Base-by-base conservation (phyloP, 2,888 invertebrate species). In the Philereme transversata region DNA sequence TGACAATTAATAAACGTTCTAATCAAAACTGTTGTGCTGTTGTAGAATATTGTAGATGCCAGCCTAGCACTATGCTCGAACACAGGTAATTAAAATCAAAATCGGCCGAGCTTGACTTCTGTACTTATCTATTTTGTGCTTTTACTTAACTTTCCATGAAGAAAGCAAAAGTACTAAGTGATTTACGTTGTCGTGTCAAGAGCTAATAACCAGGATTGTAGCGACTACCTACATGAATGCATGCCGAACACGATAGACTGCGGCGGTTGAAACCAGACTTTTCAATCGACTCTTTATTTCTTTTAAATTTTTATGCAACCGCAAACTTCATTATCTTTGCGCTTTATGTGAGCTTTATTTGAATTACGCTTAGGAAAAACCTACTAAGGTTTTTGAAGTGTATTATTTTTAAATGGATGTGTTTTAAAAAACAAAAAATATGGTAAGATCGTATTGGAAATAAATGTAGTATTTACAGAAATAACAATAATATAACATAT, bases 121-220 rank as follows among this genome's bases (percentile, higher is more conserved):
- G 22, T 22, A 22, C 22, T 22, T 22, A 22, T 2, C 22, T 22
- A 22, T 22, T 22, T 22, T 22, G 22, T 22, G 22, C 22, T 2
- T 22, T 22, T 56, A 58, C 51, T 47, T 8, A 45, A 49, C 49
- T 55, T 52, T 53, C 56, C 35, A 49, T 34, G 53, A 58, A 55
- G 48, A 67, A 62, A 67, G 51, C 57, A 56, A 62, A 69, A 62
- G 56, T 51, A 36, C 55, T 41, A 63, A 65, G 59, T 62, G 60
- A 61, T 64, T 60, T 62, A 60, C 43, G 53, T 50, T 68, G 36
- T 54, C 66, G 68, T 68, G 69, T 56, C 61, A 54, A 65, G 22
- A 55, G 51, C 53, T 64, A 64, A 61, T 65, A 61, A 49, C 45
- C 43, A 47, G 46, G 40, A 57, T 46, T 57, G 56, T 53, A 51